These are phyloP conservation scores for Protodeltote pygarga DNA, from an alignment of 2,888 invertebrate genomes.

Conservation along the genomic window DNA sequence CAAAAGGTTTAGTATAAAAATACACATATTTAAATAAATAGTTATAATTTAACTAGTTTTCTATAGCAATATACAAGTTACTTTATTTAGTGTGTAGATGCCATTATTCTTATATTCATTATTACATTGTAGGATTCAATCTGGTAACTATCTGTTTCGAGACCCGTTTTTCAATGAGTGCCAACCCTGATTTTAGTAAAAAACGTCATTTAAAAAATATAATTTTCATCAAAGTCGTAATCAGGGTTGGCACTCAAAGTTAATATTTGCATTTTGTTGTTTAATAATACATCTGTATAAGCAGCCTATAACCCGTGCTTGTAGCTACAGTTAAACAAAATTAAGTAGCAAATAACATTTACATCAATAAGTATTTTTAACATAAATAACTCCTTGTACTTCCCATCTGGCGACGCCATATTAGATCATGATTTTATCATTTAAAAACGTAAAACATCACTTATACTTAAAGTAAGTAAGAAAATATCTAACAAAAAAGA, in stretches of 20 bases:
- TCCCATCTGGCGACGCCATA: conserved; percentile 52
- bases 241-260: conserved; percentile 63
- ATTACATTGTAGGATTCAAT: conserved; percentile 74
- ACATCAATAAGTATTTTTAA: conserved; percentile 58
- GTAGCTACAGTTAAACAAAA: conserved; percentile 63
- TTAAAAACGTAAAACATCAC: conserved; percentile 59
- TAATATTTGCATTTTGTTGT: conserved; percentile 33
- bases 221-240: conserved; percentile 13
- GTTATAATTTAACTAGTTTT: conserved; percentile 3
- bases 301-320: conserved; percentile 77
- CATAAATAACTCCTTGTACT: conserved; percentile 78
- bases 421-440: conserved; percentile 75
- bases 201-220: conserved; percentile 44
- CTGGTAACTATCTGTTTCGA: conserved; percentile 84
- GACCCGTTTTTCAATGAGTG: conserved; percentile 76
- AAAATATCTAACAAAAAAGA: conserved; percentile 72
- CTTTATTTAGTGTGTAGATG: conserved; percentile 53
- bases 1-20: conserved; percentile 26
- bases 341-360: conserved; percentile 71
- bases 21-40: conserved; percentile 14
- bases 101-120: conserved; percentile 53
- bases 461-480: conserved; percentile 68
- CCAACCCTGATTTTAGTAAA: conserved; percentile 57
- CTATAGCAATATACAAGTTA: conserved; percentile 11
- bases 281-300: conserved; percentile 61